Percentiles rank a stretch among this genome's conserved stretches.
Evolutionary conservation across 2,888 invertebrate genomes (phyloP).

Genomic region (Oxycera nigricornis): DNA sequence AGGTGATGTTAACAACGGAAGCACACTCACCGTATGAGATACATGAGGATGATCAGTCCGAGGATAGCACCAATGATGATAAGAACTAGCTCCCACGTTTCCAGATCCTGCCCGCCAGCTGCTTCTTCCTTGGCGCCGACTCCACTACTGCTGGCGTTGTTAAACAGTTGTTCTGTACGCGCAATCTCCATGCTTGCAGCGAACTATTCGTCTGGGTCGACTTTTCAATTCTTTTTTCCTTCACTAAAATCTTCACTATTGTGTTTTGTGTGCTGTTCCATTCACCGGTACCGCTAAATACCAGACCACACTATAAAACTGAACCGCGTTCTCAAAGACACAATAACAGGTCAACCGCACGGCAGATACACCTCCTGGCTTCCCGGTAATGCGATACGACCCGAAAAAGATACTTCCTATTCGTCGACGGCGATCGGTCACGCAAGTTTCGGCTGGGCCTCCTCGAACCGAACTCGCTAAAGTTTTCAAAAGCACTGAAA

Average conservation of each 20-base stretch:
- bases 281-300: not conserved
- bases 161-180: not conserved
- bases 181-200: constrained; percentile 22
- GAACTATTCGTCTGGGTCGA: not conserved
- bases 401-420: too few species aligned
- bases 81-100: constrained; percentile 26
- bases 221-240: not conserved
- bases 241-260: constrained; percentile 22
- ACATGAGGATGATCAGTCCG: constrained; percentile 34
- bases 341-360: not conserved
- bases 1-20: not conserved
- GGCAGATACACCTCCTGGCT: too few species aligned
- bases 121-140: not conserved
- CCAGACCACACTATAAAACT: not conserved
- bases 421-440: not conserved
- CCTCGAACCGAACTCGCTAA: not conserved
- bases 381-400: too few species aligned
- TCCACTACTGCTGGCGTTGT: not conserved
- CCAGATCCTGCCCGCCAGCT: not conserved
- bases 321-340: not conserved
- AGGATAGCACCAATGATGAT: constrained; percentile 28
- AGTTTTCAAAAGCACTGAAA: not conserved
- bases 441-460: not conserved
- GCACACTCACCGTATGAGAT: constrained; percentile 25
- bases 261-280: not conserved